These are phyloP conservation scores for Philereme vetulata DNA, from an alignment of 2,888 invertebrate species.

Conservation along the genomic window DNA sequence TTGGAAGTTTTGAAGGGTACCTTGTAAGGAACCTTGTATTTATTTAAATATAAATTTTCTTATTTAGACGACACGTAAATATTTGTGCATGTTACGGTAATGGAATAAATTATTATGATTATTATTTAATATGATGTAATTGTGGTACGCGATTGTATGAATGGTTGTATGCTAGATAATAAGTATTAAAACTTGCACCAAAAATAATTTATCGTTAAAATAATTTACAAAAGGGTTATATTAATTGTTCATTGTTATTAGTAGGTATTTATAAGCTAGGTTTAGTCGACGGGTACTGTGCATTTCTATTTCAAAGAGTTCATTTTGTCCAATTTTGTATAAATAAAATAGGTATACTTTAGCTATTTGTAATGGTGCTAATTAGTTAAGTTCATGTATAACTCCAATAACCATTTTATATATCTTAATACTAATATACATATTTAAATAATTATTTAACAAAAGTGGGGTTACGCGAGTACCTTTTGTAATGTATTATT, in stretches of 20 bases:
- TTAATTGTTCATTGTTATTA: conserved; percentile 30
- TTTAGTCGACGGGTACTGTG: conserved; percentile 82
- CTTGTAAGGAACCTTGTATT: conserved; percentile 18
- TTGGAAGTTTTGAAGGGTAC: conserved; percentile 36
- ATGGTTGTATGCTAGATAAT: conserved; percentile 38
- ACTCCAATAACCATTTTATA: conserved; percentile 45
- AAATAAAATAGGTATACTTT: conserved; percentile 57
- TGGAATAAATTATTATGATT: conserved; percentile 24
- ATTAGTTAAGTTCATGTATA: conserved; percentile 57
- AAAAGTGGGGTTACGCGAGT: conserved; percentile 79
- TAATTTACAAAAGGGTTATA: conserved; percentile 21
- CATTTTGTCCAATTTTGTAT: conserved; percentile 79
- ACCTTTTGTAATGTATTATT: conserved; percentile 69
- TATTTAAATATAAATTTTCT: conserved; percentile 34
- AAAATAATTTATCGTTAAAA: conserved; percentile 46
- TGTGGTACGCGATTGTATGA: conserved; percentile 20
- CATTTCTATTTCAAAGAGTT: conserved; percentile 67
- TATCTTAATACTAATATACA: conserved; percentile 47
- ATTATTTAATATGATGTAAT: conserved; percentile 17
- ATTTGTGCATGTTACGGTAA: conserved; percentile 35
- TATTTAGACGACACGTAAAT: conserved; percentile 52
- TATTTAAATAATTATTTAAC: conserved; percentile 44
- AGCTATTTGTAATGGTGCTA: conserved; percentile 63
- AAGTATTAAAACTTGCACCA: conserved; percentile 59
- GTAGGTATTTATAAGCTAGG: conserved; percentile 40